Conservation (phyloP, 2,888 invertebrate genomes). For the Tetragonisca angustula region DNA sequence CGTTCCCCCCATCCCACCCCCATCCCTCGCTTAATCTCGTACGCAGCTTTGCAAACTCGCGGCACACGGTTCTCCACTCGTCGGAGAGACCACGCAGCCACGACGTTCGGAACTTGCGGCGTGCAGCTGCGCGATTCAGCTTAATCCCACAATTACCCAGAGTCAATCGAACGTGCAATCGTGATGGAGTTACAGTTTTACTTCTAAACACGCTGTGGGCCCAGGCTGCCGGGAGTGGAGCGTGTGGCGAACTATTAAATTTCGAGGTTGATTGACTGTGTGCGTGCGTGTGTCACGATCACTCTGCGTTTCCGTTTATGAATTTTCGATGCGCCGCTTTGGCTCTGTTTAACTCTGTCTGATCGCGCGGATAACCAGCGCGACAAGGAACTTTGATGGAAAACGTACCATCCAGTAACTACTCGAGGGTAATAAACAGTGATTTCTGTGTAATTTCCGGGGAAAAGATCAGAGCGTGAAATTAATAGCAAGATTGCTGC, state of each 20-base stretch:
- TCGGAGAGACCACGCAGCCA: background rate
- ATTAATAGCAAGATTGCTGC: too few relatives aligned
- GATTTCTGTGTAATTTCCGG: too few relatives aligned
- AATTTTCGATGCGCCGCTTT: background rate
- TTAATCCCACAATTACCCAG: slow-evolving; percentile 45
- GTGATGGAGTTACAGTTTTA: slow-evolving; percentile 5
- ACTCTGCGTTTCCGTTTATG: background rate
- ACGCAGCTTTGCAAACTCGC: slow-evolving; percentile 40
- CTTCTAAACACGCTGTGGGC: background rate
- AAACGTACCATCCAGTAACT: too few relatives aligned
- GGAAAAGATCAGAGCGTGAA: too few relatives aligned
- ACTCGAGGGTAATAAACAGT: too few relatives aligned
- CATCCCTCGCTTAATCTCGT: slow-evolving; percentile 29
- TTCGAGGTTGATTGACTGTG: background rate
- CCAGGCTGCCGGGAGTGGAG: background rate
- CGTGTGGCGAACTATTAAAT: background rate
- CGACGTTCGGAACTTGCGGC: slow-evolving; percentile 15
- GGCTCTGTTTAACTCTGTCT: too few relatives aligned
- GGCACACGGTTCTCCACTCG: slow-evolving; percentile 27
- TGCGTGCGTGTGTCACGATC: background rate
- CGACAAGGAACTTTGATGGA: too few relatives aligned
- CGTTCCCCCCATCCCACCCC: background rate
- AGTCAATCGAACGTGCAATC: slow-evolving; percentile 42
- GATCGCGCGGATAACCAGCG: too few relatives aligned
- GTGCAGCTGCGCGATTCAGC: background rate